phyloP scores from a whole-genome alignment of 2,888 invertebrate genomes.

The Mechanitis messenoides region DNA sequence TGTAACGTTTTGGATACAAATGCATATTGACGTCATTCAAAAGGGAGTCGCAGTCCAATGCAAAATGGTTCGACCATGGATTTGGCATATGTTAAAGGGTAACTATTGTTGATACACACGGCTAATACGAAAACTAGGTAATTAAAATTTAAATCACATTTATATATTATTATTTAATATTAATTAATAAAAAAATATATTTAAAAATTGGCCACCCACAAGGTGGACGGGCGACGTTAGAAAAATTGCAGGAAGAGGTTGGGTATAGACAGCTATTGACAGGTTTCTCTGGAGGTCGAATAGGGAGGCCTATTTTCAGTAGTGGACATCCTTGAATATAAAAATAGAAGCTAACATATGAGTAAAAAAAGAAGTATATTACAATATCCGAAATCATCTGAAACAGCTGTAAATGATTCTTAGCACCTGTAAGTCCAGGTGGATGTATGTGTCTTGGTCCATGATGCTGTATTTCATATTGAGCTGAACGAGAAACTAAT shows the following conservation, averaged over 20 bases:
- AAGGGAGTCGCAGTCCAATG: slow-evolving; percentile 72
- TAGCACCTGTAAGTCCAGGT: slow-evolving; percentile 42
- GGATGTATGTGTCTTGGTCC: slow-evolving; percentile 69
- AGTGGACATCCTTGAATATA: too few relatives aligned
- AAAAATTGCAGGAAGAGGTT: too few relatives aligned
- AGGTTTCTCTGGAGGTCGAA: too few relatives aligned
- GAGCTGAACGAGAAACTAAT: slow-evolving; percentile 61
- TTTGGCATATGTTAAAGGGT: slow-evolving; percentile 75
- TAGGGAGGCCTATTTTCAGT: too few relatives aligned
- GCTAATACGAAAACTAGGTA: slow-evolving; percentile 13
- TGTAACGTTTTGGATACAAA: slow-evolving; percentile 36
- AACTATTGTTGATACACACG: slow-evolving; percentile 57
- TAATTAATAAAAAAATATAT: too few relatives aligned
- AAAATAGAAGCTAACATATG: too few relatives aligned
- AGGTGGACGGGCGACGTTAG: too few relatives aligned
- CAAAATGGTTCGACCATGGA: slow-evolving; percentile 74
- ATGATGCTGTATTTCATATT: slow-evolving; percentile 70
- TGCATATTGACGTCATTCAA: slow-evolving; percentile 75
- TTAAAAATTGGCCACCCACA: slow-evolving; percentile 14
- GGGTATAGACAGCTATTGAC: too few relatives aligned
- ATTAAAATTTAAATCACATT: neutral
- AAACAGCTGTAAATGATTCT: too few relatives aligned
- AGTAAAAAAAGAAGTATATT: too few relatives aligned
- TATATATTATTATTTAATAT: neutral
- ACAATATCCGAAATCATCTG: too few relatives aligned